These are phyloP conservation scores for Hydrocynus forskahlii DNA, from an alignment of 2,797 vertebrate genomes.

Conservation along the genomic window DNA sequence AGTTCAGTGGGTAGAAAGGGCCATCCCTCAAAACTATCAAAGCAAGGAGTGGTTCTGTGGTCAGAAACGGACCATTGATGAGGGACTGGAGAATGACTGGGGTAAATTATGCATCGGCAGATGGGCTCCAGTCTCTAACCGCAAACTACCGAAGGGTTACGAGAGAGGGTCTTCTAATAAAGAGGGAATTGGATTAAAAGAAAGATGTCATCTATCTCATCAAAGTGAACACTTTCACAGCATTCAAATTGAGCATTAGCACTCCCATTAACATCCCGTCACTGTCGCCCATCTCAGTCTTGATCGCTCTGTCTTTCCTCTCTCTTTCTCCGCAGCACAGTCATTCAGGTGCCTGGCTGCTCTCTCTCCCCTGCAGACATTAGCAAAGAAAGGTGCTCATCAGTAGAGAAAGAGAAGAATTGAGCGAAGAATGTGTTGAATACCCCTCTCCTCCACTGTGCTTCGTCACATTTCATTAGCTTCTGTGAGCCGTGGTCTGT, in stretches of 20 bases:
- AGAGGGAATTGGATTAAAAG: background rate
- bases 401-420: constrained; percentile 51
- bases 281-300: constrained; percentile 67
- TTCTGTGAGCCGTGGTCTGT: constrained; percentile 60
- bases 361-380: constrained; percentile 73
- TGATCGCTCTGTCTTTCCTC: constrained; percentile 61
- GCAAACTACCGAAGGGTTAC: background rate
- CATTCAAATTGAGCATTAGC: constrained; percentile 77
- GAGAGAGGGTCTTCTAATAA: background rate
- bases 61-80: background rate
- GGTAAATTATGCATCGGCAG: background rate
- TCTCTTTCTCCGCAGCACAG: constrained; percentile 70
- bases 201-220: constrained; percentile 61
- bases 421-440: constrained; percentile 41
- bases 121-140: background rate
- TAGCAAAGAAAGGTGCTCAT: constrained; percentile 65
- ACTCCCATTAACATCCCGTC: constrained; percentile 76
- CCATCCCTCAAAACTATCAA: no score
- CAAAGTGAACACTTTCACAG: constrained; percentile 65
- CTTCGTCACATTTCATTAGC: constrained; percentile 74
- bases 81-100: background rate
- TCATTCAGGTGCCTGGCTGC: constrained; percentile 81
- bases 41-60: background rate
- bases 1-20: background rate
- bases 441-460: constrained; percentile 60